Base-by-base conservation (phyloP, 2,113 vertebrate species). In the Pomatostomus ruficeps region DNA sequence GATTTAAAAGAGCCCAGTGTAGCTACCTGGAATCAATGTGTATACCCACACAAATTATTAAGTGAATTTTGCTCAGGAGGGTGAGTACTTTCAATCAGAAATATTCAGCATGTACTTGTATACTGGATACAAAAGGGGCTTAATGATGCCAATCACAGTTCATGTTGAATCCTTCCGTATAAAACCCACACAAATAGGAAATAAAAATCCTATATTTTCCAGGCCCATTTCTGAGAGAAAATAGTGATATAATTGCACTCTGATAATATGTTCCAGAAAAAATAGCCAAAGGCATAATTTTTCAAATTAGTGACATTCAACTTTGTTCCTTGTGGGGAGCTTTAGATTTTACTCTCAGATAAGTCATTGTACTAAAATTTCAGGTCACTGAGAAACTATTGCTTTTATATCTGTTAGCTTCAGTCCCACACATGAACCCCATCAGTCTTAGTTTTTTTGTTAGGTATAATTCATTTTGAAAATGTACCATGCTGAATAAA, bases 391-490 rank as follows among this genome's bases (percentile, higher is more conserved):
- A 89, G 71, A 96, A 95, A 58, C 22, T 33, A 51, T 31, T 94
- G 42, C 40, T 91, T 96, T 94, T 74, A n/a, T 80, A 63, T 62
- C 35, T 66, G 12, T 55, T 88, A 96, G 63, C 31, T 95, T 45
- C 85, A 76, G 46, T 88, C 89, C 93, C 81, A 94, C 87, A 79
- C 89, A 92, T 75, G 62, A 94, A 82, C 71, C 10, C 45, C 62
- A 73, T 82, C 54, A 88, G 74, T 72, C 77, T 79, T 59, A 73
- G 49, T 21, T 88, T 12, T 12, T 28, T 90, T 80, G 80, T 72
- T 93, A 81, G 71, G 26, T 90, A 59, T 29, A 93, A 96, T 96
- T 91, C 87, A 82, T 92, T 87, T 89, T 94, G 57, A 91, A 94
- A 89, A 68, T 55, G 16, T 36, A 78, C 54, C 0, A 0, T 46